These are phyloP conservation scores for Myotis vivesi DNA, from an alignment of 2,797 vertebrate species.

Conservation along the genomic window DNA sequence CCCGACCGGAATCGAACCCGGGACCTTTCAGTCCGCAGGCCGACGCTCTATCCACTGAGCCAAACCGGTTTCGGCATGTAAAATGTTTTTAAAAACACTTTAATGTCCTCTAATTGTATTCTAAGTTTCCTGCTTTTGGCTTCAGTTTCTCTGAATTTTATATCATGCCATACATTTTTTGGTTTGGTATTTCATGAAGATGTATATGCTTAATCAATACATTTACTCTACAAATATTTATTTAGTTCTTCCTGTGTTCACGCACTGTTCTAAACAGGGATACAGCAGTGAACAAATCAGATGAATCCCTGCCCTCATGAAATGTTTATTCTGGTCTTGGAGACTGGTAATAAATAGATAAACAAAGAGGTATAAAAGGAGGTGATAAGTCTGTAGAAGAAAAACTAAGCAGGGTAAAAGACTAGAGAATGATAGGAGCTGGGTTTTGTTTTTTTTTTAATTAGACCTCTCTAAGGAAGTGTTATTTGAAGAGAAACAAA, in stretches of 20 bases:
- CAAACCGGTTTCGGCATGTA: too few relatives aligned
- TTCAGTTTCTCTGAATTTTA: background rate
- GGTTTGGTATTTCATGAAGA: conserved; percentile 5
- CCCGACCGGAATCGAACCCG: too few relatives aligned
- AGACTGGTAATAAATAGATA: background rate
- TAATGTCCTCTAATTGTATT: background rate
- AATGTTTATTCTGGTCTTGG: conserved; percentile 30
- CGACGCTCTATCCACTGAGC: too few relatives aligned
- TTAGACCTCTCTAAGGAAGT: conserved; percentile 10
- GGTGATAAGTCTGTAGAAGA: background rate
- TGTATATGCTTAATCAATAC: background rate
- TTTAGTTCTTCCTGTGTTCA: background rate
- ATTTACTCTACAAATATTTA: conserved; percentile 17
- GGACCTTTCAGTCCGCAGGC: too few relatives aligned
- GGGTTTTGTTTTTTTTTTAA: background rate
- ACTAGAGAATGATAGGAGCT: background rate
- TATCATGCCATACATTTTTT: conserved; percentile 20
- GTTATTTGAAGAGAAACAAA: background rate
- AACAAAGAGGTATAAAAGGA: background rate
- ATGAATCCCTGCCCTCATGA: background rate
- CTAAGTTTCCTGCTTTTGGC: background rate
- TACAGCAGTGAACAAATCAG: background rate
- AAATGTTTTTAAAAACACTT: background rate
- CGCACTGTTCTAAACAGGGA: background rate
- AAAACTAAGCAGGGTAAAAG: background rate